Percentiles rank a stretch among this genome's conserved stretches.
Conservation (phyloP, 2,888 invertebrate genomes). For the Lasioglossum villosulum region DNA sequence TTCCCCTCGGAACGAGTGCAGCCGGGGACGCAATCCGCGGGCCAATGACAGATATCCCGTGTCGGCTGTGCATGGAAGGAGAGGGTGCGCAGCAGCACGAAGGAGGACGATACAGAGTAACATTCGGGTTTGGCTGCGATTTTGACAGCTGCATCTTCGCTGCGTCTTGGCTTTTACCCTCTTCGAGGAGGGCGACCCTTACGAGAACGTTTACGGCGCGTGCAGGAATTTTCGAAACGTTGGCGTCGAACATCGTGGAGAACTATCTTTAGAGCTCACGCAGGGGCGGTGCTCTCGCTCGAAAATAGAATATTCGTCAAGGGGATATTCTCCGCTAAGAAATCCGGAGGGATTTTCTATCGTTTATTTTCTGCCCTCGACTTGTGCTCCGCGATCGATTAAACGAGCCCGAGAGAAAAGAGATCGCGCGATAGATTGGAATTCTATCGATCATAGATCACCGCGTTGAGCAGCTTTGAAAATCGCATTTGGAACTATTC, state of each 20-base stretch:
- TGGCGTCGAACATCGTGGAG: slow-evolving; percentile 65
- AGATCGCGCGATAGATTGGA: background rate
- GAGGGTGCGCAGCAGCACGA: background rate
- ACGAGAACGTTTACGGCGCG: slow-evolving; percentile 51
- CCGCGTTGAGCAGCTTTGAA: background rate
- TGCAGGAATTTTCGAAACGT: slow-evolving; percentile 78
- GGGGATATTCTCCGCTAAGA: slow-evolving; percentile 65
- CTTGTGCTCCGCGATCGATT: background rate
- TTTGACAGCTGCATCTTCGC: slow-evolving; percentile 57
- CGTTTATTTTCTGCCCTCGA: slow-evolving; percentile 35
- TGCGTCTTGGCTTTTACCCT: slow-evolving; percentile 50
- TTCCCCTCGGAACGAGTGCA: slow-evolving; percentile 28
- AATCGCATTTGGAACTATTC: background rate
- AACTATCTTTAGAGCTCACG: slow-evolving; percentile 78
- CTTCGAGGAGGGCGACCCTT: slow-evolving; percentile 62
- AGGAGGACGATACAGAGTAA: background rate
- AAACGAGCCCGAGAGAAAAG: background rate
- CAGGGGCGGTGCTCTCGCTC: slow-evolving; percentile 77
- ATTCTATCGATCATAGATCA: background rate
- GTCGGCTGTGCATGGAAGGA: slow-evolving; percentile 1
- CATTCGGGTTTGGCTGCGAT: slow-evolving; percentile 24
- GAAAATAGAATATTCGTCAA: slow-evolving; percentile 82
- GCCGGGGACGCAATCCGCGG: slow-evolving; percentile 28
- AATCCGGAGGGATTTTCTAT: slow-evolving; percentile 45
- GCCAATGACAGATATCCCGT: slow-evolving; percentile 54